Percentiles rank a stretch among this genome's conserved stretches.
These are phyloP conservation scores for Parnassius mnemosyne DNA, from an alignment of 2,888 invertebrate genomes.

Conservation along the genomic window DNA sequence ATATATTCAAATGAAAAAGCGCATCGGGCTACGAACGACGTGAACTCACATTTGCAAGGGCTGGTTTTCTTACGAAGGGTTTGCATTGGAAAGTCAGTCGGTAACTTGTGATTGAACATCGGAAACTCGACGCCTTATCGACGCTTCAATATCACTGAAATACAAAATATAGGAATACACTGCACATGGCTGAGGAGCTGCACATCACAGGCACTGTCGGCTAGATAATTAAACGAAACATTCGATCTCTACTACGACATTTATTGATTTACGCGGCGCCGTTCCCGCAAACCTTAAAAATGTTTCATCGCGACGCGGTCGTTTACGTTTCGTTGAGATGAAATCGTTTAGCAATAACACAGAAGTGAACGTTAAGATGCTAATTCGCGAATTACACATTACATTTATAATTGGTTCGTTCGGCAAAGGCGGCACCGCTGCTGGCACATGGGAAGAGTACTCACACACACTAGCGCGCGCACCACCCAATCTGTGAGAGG, in stretches of 20 bases:
- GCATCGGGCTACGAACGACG: constrained; percentile 45
- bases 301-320: constrained; percentile 36
- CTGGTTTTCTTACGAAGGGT: constrained; percentile 95
- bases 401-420: constrained; percentile 44
- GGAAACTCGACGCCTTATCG: constrained; percentile 47
- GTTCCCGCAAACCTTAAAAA: constrained; percentile 41
- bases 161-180: constrained; percentile 62
- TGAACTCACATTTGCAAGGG: constrained; percentile 94
- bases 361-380: constrained; percentile 16
- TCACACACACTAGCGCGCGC: constrained; percentile 44
- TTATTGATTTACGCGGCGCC: constrained; percentile 68
- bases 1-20: constrained; percentile 35
- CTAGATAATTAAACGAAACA: constrained; percentile 48
- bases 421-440: constrained; percentile 41
- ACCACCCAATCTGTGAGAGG: constrained; percentile 36
- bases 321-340: constrained; percentile 35
- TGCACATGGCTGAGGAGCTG: constrained; percentile 40
- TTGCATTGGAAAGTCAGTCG: constrained; percentile 87
- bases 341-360: constrained; percentile 15
- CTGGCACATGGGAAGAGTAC: constrained; percentile 48
- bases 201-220: constrained; percentile 43
- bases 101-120: constrained; percentile 81
- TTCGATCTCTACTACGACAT: constrained; percentile 50
- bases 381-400: constrained; percentile 39
- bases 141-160: constrained; percentile 64